Evolutionary conservation across 1,140 invertebrate species (phyloP), one percentile per base, ranked within the genome.

Genomic region (Elymnias hypermnestra): DNA sequence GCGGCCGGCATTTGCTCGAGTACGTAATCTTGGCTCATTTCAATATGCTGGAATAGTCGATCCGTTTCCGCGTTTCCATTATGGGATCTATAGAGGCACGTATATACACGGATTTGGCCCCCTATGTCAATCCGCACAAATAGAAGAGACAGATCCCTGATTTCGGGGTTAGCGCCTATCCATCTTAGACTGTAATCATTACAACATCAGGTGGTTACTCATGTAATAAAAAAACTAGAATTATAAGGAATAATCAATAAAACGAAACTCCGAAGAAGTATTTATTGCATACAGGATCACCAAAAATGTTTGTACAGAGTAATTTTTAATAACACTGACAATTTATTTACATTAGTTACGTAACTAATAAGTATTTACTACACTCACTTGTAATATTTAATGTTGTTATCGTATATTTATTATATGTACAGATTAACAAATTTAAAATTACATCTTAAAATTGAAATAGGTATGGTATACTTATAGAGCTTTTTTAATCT

Each of bases 261-360:
- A 54, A 45, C 15, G 39, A 38, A 45, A 35, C 19, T 68, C 48
- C 61, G 63, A 66, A 69, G 66, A 69, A 69, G 21, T 74, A 65
- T 83, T 83, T 83, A 83, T 83, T 83, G 76, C 76, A 62, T 83
- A 83, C 70, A 61, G 70, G 63, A 83, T 79, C 76, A 83, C 76
- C 68, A 77, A 83, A 83, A 78, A 71, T 64, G 53, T 83, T 81
- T 83, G 71, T 83, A 83, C 79, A 83, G 52, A 53, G 50, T 59
- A 72, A 64, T 72, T 73, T 65, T 72, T 61, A 64, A 69, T 77
- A 76, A 83, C 79, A 79, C 63, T 68, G 72, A 79, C 66, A 66
- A 69, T 55, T 66, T 76, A 77, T 83, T 68, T 78, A 78, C 72
- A 83, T 58, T 57, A 54, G 5, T 23, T 12, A 29, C 46, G 51